Evolutionary conservation across 2,797 vertebrate species (phyloP).

Genomic region (Allobates femoralis): DNA sequence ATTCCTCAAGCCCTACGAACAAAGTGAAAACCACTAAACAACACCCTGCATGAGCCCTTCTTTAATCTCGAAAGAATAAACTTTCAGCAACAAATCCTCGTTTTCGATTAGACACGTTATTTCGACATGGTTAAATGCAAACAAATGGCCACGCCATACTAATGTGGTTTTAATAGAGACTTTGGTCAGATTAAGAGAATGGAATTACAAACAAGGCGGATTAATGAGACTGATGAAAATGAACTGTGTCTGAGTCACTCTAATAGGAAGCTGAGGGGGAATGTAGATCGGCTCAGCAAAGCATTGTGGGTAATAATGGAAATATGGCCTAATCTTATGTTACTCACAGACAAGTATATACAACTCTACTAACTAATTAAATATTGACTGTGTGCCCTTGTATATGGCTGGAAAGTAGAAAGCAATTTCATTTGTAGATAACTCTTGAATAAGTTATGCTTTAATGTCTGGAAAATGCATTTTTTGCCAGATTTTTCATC

Average conservation of each 20-base stretch:
- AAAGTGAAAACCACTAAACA: background rate
- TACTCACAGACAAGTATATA: background rate
- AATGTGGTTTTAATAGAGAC: slow-evolving; percentile 49
- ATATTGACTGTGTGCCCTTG: background rate
- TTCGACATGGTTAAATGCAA: slow-evolving; percentile 23
- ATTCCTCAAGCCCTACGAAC: background rate
- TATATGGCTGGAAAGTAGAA: background rate
- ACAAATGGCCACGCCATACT: slow-evolving; percentile 7
- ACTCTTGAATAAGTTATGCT: too few species aligned
- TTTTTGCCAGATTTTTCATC: too few species aligned
- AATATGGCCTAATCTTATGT: background rate
- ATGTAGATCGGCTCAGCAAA: background rate
- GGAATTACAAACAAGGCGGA: slow-evolving; percentile 21
- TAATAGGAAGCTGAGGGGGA: slow-evolving; percentile 18
- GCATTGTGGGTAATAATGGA: background rate
- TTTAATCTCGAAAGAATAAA: background rate
- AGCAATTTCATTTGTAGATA: background rate
- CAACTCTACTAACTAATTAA: background rate
- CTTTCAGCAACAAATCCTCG: background rate
- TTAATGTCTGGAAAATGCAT: too few species aligned
- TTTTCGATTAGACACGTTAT: slow-evolving; percentile 33
- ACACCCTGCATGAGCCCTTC: background rate
- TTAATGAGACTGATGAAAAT: slow-evolving; percentile 26
- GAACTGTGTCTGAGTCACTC: slow-evolving; percentile 15
- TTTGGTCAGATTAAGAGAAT: slow-evolving; percentile 46